Conservation (phyloP, 2,888 invertebrate genomes). For the Parnassius smintheus region DNA sequence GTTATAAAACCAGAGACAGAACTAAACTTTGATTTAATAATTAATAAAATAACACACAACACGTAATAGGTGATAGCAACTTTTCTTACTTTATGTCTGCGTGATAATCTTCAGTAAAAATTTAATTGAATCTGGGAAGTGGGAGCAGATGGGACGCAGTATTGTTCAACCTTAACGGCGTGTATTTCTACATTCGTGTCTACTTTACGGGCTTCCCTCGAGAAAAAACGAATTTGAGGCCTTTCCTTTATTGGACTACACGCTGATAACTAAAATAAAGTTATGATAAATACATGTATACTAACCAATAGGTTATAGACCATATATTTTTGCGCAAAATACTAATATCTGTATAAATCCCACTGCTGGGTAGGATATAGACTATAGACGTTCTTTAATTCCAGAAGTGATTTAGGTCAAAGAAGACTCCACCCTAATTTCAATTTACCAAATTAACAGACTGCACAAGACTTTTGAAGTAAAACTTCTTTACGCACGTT, state of each 20-base stretch:
- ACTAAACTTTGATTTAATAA: too few relatives aligned
- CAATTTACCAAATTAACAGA: too few relatives aligned
- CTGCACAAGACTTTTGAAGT: too few relatives aligned
- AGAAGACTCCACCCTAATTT: too few relatives aligned
- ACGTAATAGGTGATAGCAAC: conserved; percentile 38
- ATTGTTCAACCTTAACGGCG: conserved; percentile 53
- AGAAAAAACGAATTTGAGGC: conserved; percentile 20
- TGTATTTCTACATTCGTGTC: conserved; percentile 30
- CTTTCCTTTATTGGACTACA: conserved; percentile 1
- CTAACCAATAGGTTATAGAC: too few relatives aligned
- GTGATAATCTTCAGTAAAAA: conserved; percentile 81
- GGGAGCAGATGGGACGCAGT: conserved; percentile 65
- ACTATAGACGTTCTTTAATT: too few relatives aligned
- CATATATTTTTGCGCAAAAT: too few relatives aligned
- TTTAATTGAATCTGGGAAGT: conserved; percentile 76
- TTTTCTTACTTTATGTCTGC: conserved; percentile 57
- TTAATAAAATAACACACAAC: conserved; percentile 12
- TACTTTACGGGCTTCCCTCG: conserved; percentile 36
- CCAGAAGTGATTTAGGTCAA: too few relatives aligned
- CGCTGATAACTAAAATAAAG: conserved; percentile 13
- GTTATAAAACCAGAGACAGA: too few relatives aligned
- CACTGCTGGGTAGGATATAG: too few relatives aligned
- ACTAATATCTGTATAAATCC: too few relatives aligned
- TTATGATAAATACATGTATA: background rate
- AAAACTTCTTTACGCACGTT: too few relatives aligned